phyloP scores from a whole-genome alignment of 2,113 vertebrate genomes.

The Melanerpes aurifrons region DNA sequence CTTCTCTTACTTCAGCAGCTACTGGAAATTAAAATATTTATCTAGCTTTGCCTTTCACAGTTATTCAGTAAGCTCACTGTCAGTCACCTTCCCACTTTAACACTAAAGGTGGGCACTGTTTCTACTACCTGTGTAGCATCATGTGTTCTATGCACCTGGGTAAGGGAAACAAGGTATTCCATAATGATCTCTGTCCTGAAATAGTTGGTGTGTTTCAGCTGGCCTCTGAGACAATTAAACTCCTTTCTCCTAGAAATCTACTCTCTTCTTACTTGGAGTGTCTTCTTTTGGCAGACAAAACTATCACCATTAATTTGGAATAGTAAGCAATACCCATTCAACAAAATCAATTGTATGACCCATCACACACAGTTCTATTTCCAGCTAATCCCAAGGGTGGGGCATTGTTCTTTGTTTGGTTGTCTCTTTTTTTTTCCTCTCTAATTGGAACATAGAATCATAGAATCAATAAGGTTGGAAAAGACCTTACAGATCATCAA shows the following conservation, averaged over 20 bases:
- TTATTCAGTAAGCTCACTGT: background rate
- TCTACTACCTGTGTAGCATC: background rate
- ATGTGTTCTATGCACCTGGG: rapidly evolving
- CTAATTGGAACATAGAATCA: background rate
- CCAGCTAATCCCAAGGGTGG: background rate
- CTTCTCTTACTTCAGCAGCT: background rate
- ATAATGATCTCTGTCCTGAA: background rate
- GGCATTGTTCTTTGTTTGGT: background rate
- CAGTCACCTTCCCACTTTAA: background rate
- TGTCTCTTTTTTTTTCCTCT: background rate
- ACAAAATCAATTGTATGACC: background rate
- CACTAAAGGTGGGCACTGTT: background rate
- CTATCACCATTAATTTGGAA: background rate
- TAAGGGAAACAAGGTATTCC: background rate
- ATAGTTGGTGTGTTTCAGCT: background rate
- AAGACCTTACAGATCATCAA: too few relatives aligned
- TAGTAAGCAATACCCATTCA: background rate
- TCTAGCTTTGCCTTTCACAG: background rate
- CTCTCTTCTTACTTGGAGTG: background rate
- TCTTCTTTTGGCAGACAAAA: background rate
- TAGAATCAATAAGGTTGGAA: too few relatives aligned
- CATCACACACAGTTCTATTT: background rate
- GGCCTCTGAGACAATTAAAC: background rate
- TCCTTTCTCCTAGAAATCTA: background rate
- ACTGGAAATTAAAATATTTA: background rate